phyloP scores from a whole-genome alignment of 2,888 invertebrate species.

The Caenorhabditis drosophilae region DNA sequence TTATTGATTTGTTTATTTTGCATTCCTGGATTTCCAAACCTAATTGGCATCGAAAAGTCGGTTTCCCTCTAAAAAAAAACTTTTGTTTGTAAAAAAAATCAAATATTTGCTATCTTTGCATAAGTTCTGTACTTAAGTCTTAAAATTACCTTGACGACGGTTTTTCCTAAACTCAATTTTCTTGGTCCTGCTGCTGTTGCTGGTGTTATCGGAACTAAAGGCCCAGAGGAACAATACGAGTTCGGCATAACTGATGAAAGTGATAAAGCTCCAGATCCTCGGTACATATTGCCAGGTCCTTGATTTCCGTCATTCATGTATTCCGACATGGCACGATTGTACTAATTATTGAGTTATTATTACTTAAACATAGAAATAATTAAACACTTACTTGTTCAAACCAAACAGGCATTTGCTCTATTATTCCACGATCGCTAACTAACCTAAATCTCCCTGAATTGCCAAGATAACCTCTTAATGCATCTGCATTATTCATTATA shows the following conservation, averaged over 20 bases:
- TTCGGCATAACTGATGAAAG: slow-evolving; percentile 2
- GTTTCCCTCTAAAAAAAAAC: background rate
- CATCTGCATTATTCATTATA: slow-evolving; percentile 25
- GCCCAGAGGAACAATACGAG: slow-evolving; percentile 12
- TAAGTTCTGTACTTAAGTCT: too few species aligned
- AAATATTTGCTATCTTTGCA: too few species aligned
- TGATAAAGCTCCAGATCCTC: slow-evolving; percentile 12
- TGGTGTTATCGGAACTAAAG: slow-evolving; percentile 12
- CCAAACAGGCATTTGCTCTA: slow-evolving; percentile 38
- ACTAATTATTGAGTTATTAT: background rate
- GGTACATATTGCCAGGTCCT: slow-evolving; percentile 3
- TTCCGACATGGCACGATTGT: slow-evolving; percentile 14
- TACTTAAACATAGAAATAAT: background rate
- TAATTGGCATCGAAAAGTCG: slow-evolving; percentile 23
- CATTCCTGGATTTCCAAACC: slow-evolving; percentile 15
- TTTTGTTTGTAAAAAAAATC: background rate
- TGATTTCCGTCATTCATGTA: slow-evolving; percentile 4
- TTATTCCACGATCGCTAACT: slow-evolving; percentile 35
- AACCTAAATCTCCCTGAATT: slow-evolving; percentile 43
- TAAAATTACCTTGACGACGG: background rate
- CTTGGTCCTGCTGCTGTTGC: slow-evolving; percentile 6
- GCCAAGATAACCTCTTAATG: slow-evolving; percentile 21
- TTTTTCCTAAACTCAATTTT: background rate
- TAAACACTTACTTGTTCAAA: slow-evolving; percentile 14
- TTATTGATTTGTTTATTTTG: background rate